Percentiles rank a stretch among this genome's conserved stretches.
Conservation (phyloP, 2,797 vertebrate species). For the Salarias fasciatus region DNA sequence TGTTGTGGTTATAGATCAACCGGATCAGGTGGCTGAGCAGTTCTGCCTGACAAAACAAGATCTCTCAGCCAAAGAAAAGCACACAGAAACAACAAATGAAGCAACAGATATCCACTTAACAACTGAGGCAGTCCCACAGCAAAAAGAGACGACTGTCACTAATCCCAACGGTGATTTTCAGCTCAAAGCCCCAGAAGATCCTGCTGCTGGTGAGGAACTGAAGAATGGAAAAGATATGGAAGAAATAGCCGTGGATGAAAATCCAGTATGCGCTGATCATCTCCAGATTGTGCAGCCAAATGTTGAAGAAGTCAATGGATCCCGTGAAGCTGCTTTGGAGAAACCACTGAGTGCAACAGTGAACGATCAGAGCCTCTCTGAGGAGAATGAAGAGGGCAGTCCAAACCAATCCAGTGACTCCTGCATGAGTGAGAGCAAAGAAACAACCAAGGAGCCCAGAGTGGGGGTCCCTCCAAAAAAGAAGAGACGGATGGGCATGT, state of each 20-base stretch:
- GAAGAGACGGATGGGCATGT: conserved; percentile 78
- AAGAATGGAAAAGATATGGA: neutral
- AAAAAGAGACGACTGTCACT: conserved; percentile 11
- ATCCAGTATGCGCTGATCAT: conserved; percentile 14
- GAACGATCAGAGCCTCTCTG: conserved; percentile 6
- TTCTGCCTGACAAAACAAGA: conserved; percentile 18
- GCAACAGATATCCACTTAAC: neutral
- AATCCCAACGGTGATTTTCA: conserved; percentile 12
- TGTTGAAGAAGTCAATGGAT: conserved; percentile 7
- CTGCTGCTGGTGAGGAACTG: conserved; percentile 13
- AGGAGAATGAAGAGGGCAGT: conserved; percentile 31
- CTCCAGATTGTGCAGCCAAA: conserved; percentile 7
- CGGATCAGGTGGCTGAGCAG: conserved; percentile 6
- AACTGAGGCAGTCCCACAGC: neutral
- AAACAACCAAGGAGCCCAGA: conserved; percentile 15
- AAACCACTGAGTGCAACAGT: conserved; percentile 6
- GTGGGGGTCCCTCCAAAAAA: conserved; percentile 53
- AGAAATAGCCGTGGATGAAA: conserved; percentile 17
- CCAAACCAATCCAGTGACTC: neutral
- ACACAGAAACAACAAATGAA: neutral
- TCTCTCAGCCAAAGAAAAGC: conserved; percentile 17
- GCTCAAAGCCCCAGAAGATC: neutral
- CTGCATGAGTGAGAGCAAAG: conserved; percentile 15
- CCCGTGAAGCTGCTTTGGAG: neutral
- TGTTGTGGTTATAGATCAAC: conserved; percentile 14